Percentiles rank a stretch among this genome's conserved stretches.
Conservation (phyloP, 2,797 vertebrate species). For the Hylomyscus alleni region DNA sequence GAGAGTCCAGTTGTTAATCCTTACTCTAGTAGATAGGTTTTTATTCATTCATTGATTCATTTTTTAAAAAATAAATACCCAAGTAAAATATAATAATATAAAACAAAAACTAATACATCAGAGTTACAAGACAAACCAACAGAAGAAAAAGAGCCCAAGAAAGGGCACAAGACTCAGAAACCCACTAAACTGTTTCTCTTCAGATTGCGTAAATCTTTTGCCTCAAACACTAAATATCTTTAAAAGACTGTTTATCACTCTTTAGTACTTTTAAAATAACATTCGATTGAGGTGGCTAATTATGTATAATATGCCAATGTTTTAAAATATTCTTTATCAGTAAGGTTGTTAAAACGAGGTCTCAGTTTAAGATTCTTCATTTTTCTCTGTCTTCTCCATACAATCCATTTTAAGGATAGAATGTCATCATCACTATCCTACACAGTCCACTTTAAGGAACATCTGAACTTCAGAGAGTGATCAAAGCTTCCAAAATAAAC, state of each 20-base stretch:
- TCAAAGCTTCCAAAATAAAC: conserved; percentile 75
- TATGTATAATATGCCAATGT: not conserved
- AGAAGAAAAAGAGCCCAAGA: not conserved
- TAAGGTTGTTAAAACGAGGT: conserved; percentile 10
- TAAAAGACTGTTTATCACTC: not conserved
- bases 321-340: not conserved
- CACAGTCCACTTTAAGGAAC: conserved; percentile 27
- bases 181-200: not conserved
- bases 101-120: not conserved
- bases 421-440: not conserved
- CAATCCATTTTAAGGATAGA: conserved; percentile 18
- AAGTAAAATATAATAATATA: not conserved
- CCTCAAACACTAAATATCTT: conserved; percentile 11
- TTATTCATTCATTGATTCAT: not conserved
- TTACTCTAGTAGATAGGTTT: not conserved
- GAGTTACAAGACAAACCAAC: not conserved
- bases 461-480: conserved; percentile 75
- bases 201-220: not conserved
- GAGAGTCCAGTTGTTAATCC: not conserved
- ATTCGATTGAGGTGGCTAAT: not conserved
- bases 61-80: not conserved
- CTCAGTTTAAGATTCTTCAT: conserved; percentile 22
- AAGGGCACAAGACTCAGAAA: not conserved
- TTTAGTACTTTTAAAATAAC: conserved; percentile 6
- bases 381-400: not conserved